Conservation (phyloP, 2,113 vertebrate species). For the Eretmochelys imbricata region DNA sequence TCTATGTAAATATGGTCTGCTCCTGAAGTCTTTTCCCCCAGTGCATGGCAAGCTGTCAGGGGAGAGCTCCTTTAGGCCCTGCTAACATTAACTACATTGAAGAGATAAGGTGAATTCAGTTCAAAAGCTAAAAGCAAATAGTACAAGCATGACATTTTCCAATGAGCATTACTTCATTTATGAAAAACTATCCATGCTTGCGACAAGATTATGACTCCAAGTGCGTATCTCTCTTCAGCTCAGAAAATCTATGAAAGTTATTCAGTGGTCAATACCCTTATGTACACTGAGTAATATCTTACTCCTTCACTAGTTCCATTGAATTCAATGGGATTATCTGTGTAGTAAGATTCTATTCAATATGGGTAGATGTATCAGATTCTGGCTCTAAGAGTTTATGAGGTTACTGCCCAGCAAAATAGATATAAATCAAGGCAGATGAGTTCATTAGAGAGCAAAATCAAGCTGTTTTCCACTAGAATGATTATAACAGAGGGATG, state of each 20-base stretch:
- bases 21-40: no score
- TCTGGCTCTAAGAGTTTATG: neutral
- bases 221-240: neutral
- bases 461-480: neutral
- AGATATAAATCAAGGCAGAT: conserved; percentile 8
- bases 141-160: neutral
- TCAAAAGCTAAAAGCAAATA: neutral
- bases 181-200: neutral
- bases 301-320: neutral
- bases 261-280: neutral
- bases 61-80: neutral
- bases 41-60: no score
- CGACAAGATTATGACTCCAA: neutral
- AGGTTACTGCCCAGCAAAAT: neutral
- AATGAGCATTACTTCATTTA: neutral
- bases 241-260: neutral
- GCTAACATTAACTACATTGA: neutral
- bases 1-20: neutral
- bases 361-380: neutral
- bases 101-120: neutral
- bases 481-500: fast-evolving
- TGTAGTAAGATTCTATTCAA: conserved; percentile 3
- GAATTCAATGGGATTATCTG: neutral
- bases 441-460: conserved; percentile 34
- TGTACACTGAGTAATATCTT: neutral